Evolutionary conservation across 2,888 invertebrate species (phyloP).

Genomic region (Drosophila helvetica): DNA sequence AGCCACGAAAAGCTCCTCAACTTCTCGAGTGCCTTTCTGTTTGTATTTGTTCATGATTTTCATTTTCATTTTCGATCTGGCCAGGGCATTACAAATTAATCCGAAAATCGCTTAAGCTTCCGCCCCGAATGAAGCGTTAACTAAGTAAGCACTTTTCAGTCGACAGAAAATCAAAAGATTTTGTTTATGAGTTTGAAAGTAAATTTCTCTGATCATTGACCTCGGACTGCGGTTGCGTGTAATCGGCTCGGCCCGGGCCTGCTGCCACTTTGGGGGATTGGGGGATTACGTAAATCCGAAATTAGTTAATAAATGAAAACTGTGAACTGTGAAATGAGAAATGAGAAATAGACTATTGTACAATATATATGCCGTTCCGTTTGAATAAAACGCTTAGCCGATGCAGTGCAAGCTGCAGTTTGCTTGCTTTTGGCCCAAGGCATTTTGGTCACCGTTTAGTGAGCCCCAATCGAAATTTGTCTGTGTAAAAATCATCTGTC

Average conservation of each 20-base stretch:
- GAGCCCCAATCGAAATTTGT: conserved; percentile 35
- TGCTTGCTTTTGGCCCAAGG: conserved; percentile 1
- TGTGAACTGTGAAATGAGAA: conserved; percentile 71
- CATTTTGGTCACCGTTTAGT: conserved; percentile 1
- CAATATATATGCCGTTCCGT: conserved; percentile 59
- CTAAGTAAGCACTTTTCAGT: conserved; percentile 56
- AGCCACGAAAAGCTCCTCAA: conserved; percentile 45
- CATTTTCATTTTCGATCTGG: conserved; percentile 23
- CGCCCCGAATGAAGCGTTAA: conserved; percentile 55
- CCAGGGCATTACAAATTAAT: conserved; percentile 51
- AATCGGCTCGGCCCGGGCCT: conserved; percentile 56
- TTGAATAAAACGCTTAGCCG: conserved; percentile 49
- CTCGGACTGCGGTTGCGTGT: conserved; percentile 76
- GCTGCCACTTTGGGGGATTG: conserved; percentile 21
- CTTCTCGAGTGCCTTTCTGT: conserved; percentile 21
- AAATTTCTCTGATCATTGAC: conserved; percentile 80
- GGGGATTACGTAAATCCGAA: conserved; percentile 76
- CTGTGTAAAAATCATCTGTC: conserved; percentile 28
- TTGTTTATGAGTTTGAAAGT: conserved; percentile 65
- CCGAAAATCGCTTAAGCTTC: conserved; percentile 59
- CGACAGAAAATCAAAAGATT: conserved; percentile 57
- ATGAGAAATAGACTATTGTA: conserved; percentile 51
- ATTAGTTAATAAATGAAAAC: conserved; percentile 79
- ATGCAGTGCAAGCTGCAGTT: conserved; percentile 64
- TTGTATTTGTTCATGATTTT: not conserved